phyloP scores from a whole-genome alignment of 2,888 invertebrate species.

The Mesoligia furuncula region DNA sequence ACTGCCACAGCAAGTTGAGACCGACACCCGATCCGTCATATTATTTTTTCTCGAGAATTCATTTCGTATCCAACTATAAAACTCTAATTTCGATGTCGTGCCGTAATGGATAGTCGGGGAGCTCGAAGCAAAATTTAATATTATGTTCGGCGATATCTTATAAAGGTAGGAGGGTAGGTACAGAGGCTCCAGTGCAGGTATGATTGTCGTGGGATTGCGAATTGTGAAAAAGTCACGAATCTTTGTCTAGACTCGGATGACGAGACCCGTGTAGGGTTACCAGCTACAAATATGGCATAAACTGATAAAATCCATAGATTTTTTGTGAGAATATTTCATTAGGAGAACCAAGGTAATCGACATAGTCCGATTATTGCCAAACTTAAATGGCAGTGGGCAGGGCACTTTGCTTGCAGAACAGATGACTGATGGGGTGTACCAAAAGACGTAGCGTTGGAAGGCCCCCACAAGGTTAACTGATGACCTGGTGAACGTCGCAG shows the following conservation, averaged over 20 bases:
- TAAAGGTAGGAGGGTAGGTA: conserved; percentile 74
- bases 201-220: conserved; percentile 85
- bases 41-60: conserved; percentile 68
- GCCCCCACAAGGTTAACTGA: too few species aligned
- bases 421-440: too few species aligned
- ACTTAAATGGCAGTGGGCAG: background rate
- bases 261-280: conserved; percentile 45
- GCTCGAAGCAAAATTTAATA: conserved; percentile 84
- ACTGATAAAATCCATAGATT: background rate
- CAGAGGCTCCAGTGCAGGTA: conserved; percentile 68
- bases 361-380: too few species aligned
- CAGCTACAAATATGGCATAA: conserved; percentile 1
- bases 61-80: conserved; percentile 77
- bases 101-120: conserved; percentile 84
- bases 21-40: conserved; percentile 61
- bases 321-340: background rate
- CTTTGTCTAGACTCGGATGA: conserved; percentile 86
- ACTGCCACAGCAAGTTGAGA: conserved; percentile 25
- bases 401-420: too few species aligned
- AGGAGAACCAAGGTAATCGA: background rate
- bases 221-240: conserved; percentile 88
- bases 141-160: conserved; percentile 80
- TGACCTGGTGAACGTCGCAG: too few species aligned
- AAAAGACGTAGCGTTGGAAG: too few species aligned
- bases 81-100: conserved; percentile 83